A percentile compares a stretch with the other conserved stretches of the same genome.
Conservation (phyloP, 2,888 invertebrate genomes). For the Tryphoninae sp. region DNA sequence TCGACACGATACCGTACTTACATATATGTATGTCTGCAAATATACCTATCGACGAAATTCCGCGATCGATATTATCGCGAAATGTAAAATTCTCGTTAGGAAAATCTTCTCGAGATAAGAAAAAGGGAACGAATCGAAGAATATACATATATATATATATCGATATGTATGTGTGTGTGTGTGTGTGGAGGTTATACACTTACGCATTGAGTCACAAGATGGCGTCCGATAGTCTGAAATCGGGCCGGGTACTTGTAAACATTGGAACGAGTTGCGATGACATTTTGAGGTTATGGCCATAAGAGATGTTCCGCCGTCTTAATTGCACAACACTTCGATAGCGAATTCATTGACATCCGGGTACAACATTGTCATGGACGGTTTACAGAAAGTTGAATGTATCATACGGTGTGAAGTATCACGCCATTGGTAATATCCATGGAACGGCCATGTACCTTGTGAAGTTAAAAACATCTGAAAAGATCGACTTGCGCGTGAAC, state of each 20-base stretch:
- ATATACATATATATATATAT: constrained; percentile 24
- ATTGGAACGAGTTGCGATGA: not conserved
- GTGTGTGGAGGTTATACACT: constrained; percentile 11
- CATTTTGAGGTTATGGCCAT: constrained; percentile 2
- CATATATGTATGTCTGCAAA: no score
- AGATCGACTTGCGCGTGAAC: not conserved
- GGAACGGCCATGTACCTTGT: not conserved
- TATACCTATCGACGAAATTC: constrained; percentile 2
- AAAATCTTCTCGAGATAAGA: not conserved
- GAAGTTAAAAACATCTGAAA: not conserved
- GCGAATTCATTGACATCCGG: not conserved
- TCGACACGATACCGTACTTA: not conserved
- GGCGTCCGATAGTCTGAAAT: not conserved
- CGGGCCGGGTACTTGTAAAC: not conserved
- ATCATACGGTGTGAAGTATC: not conserved
- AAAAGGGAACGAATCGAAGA: constrained; percentile 17
- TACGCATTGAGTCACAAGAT: constrained; percentile 25
- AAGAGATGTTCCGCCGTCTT: not conserved
- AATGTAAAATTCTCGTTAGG: not conserved
- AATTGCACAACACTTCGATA: not conserved
- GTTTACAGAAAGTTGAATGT: not conserved
- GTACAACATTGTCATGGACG: not conserved
- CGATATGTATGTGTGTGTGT: not conserved
- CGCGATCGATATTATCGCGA: constrained; percentile 11
- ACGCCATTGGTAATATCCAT: not conserved